Percentiles rank a stretch among this genome's conserved stretches.
Conservation (phyloP, 2,888 invertebrate species). For the Stenotaenia linearis region DNA sequence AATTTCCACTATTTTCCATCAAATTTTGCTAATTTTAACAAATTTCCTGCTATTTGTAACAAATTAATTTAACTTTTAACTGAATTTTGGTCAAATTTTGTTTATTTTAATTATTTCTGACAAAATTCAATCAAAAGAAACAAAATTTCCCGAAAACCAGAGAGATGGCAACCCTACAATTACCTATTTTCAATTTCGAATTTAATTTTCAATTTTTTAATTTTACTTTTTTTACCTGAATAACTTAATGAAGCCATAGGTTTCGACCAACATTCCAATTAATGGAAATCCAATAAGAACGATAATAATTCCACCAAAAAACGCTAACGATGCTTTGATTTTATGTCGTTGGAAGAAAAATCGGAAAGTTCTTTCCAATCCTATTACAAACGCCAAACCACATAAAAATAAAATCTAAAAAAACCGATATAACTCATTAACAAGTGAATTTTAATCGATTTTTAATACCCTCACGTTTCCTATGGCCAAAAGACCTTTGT, state of each 20-base stretch:
- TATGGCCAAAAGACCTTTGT: conserved; percentile 95
- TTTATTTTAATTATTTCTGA: no score
- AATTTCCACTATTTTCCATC: no score
- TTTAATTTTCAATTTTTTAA: no score
- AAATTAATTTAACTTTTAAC: no score
- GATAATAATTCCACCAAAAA: conserved; percentile 86
- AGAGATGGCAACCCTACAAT: no score
- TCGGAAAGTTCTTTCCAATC: conserved; percentile 85
- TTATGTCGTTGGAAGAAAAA: conserved; percentile 98
- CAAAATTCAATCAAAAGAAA: no score
- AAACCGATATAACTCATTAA: conserved; percentile 36
- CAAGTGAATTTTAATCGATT: neutral
- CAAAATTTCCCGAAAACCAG: no score
- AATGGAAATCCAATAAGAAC: conserved; percentile 94
- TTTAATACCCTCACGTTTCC: conserved; percentile 99
- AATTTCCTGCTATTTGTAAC: no score
- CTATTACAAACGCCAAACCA: conserved; percentile 93
- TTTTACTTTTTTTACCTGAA: conserved; percentile 55
- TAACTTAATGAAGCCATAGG: conserved; percentile 81
- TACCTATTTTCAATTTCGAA: no score
- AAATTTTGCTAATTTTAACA: no score
- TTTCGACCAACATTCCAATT: conserved; percentile 91
- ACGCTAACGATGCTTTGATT: conserved; percentile 78
- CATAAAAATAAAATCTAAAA: conserved; percentile 90
- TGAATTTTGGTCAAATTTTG: no score